Evolutionary conservation across 2,888 invertebrate species (phyloP).

Genomic region (Apotomis betuletana): DNA sequence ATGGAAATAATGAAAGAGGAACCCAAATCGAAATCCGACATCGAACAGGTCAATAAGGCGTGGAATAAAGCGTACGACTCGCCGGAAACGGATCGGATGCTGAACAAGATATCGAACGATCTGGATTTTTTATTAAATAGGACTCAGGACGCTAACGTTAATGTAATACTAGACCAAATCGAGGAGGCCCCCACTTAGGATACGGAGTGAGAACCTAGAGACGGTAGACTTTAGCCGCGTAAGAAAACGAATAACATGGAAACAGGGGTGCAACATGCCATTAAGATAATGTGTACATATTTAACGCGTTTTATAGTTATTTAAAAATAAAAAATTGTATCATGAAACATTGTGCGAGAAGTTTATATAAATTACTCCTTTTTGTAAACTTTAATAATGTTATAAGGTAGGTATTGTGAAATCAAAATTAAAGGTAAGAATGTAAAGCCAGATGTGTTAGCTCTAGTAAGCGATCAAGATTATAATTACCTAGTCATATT

Average conservation of each 20-base stretch:
- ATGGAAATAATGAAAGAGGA: conserved; percentile 62
- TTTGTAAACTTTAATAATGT: conserved; percentile 26
- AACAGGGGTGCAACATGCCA: conserved; percentile 70
- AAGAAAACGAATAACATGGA: conserved; percentile 58
- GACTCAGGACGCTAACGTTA: conserved; percentile 67
- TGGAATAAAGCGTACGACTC: conserved; percentile 71
- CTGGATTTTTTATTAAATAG: conserved; percentile 91
- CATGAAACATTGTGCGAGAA: conserved; percentile 23
- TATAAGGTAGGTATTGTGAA: conserved; percentile 12
- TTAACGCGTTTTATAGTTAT: conserved; percentile 50
- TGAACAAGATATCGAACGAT: conserved; percentile 92
- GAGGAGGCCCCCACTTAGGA: conserved; percentile 74
- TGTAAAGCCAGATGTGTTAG: background rate
- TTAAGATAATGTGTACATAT: conserved; percentile 50
- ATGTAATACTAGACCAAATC: conserved; percentile 61
- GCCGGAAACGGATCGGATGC: conserved; percentile 84
- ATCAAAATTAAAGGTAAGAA: conserved; percentile 7
- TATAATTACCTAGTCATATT: conserved; percentile 30
- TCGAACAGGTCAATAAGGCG: conserved; percentile 70
- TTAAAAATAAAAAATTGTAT: conserved; percentile 43
- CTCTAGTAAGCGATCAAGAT: conserved; percentile 21
- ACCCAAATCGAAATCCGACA: conserved; percentile 62
- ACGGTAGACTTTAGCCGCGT: conserved; percentile 45
- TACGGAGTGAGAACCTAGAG: conserved; percentile 32
- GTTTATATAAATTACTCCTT: conserved; percentile 32